phyloP scores from a whole-genome alignment of 2,888 invertebrate species.

The Cinara cedri region DNA sequence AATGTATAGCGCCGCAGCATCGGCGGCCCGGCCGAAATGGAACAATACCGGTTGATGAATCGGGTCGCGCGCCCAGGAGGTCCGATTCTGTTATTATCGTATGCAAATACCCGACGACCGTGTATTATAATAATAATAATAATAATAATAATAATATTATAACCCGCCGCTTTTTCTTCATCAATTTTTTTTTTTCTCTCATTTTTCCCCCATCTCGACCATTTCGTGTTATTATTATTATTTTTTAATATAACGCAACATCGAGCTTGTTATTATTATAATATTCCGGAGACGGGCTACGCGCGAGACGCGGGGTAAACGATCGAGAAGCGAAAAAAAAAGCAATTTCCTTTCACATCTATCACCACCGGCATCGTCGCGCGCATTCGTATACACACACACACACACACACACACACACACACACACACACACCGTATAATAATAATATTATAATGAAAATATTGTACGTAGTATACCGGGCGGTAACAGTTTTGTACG shows the following conservation, averaged over 20 bases:
- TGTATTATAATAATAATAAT: too few species aligned
- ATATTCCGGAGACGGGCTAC: neutral
- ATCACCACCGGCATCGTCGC: slow-evolving; percentile 1
- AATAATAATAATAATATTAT: too few species aligned
- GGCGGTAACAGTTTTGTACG: too few species aligned
- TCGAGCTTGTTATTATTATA: slow-evolving; percentile 35
- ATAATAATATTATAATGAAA: too few species aligned
- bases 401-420: too few species aligned
- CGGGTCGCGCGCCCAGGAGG: slow-evolving; percentile 50
- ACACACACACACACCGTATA: too few species aligned
- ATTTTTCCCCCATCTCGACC: neutral
- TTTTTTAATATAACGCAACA: slow-evolving; percentile 24
- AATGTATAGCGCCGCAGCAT: neutral
- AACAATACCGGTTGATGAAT: slow-evolving; percentile 55
- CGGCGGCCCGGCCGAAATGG: neutral
- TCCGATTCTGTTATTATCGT: slow-evolving; percentile 51
- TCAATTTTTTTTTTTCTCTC: slow-evolving; percentile 6
- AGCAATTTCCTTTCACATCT: slow-evolving; percentile 49
- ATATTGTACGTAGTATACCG: too few species aligned
- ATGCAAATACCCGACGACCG: slow-evolving; percentile 43
- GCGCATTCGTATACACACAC: too few species aligned
- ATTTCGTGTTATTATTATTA: neutral
- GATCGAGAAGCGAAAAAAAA: too few species aligned
- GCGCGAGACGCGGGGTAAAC: neutral
- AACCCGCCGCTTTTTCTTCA: slow-evolving; percentile 31